phyloP scores from a whole-genome alignment of 37 sponge, comb jelly and placozoan species.

The Axinella damicornis region DNA sequence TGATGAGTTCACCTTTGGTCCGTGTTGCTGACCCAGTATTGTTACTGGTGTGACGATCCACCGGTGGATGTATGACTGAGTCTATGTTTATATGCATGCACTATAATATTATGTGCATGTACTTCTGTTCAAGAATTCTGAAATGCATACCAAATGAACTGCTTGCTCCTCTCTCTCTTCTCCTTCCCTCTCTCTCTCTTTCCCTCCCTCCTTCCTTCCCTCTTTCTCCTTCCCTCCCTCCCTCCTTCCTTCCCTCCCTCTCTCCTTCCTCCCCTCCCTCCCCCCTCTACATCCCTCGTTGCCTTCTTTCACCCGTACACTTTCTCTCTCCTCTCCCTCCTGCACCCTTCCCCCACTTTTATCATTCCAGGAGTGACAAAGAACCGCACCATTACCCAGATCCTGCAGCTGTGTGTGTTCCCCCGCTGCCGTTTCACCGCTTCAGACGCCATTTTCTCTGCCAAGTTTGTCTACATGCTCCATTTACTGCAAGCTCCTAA shows the following conservation, averaged over 20 bases:
- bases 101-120: background rate
- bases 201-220: too few relatives aligned
- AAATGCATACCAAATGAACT: too few relatives aligned
- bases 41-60: background rate
- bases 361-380: constrained; percentile 55
- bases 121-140: too few relatives aligned
- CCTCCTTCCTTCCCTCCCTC: too few relatives aligned
- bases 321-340: background rate
- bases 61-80: background rate
- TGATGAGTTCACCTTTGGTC: constrained; percentile 52
- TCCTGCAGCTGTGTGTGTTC: constrained; percentile 97
- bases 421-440: constrained; percentile 94
- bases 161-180: too few relatives aligned
- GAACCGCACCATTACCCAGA: constrained; percentile 88
- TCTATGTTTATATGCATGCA: background rate
- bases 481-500: constrained; percentile 87
- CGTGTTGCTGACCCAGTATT: constrained; percentile 50
- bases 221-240: background rate
- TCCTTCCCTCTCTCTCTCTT: too few relatives aligned
- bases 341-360: background rate
- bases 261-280: too few relatives aligned
- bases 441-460: constrained; percentile 94
- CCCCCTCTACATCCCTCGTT: too few relatives aligned
- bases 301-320: background rate
- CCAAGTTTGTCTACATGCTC: constrained; percentile 87